Evolutionary conservation across 2,113 vertebrate species (phyloP).

Genomic region (Todiramphus chloris): DNA sequence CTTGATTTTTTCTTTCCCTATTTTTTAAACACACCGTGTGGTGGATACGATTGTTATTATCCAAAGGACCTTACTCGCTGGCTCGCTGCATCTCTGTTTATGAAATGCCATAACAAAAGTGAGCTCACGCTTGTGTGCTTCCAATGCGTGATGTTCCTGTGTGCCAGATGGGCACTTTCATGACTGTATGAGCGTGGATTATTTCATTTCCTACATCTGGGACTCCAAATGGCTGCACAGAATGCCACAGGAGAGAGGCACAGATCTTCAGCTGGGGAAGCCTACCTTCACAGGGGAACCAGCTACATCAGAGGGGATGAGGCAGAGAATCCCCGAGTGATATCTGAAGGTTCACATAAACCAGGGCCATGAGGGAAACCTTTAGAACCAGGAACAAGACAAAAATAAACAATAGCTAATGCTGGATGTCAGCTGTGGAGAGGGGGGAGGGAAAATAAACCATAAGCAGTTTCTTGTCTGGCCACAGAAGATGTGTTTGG

Average conservation of each 20-base stretch:
- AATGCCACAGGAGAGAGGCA: conserved; percentile 79
- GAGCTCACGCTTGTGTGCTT: conserved; percentile 79
- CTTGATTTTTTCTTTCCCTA: background rate
- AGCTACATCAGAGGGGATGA: conserved; percentile 54
- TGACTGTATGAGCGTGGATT: conserved; percentile 89
- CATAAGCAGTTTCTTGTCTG: conserved; percentile 59
- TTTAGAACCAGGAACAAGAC: conserved; percentile 63
- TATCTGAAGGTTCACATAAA: conserved; percentile 62
- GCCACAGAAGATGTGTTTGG: conserved; percentile 57
- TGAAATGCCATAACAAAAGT: conserved; percentile 84
- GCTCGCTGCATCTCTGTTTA: conserved; percentile 74
- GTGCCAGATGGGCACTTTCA: conserved; percentile 93
- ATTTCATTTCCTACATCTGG: conserved; percentile 94
- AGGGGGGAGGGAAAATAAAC: conserved; percentile 60
- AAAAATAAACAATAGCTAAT: conserved; percentile 70
- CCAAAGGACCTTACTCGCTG: conserved; percentile 69
- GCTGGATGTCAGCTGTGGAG: conserved; percentile 45
- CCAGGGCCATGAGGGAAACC: conserved; percentile 38
- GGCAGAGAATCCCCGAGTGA: conserved; percentile 10
- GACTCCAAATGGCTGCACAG: conserved; percentile 90
- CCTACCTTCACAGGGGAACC: conserved; percentile 70
- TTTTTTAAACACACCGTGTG: conserved; percentile 54
- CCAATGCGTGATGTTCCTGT: conserved; percentile 81
- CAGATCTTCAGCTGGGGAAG: conserved; percentile 73
- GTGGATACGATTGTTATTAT: conserved; percentile 52